Conservation (phyloP, 2,797 vertebrate genomes). For the Harpagifer antarcticus region DNA sequence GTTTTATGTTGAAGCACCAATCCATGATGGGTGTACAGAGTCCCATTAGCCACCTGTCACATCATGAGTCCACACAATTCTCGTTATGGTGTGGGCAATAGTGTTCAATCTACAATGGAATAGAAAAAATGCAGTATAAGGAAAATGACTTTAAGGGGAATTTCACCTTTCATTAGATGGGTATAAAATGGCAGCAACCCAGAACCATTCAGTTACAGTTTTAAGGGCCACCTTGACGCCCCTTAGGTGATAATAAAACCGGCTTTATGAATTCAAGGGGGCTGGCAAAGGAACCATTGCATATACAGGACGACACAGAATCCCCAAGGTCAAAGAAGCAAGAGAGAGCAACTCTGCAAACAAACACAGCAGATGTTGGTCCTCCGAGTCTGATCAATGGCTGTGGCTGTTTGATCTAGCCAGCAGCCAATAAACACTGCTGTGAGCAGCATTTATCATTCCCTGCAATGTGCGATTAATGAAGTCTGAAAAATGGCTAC, state of each 20-base stretch:
- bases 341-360: conserved; percentile 45
- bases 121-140: conserved; percentile 24
- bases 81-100: conserved; percentile 41
- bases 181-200: not conserved
- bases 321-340: conserved; percentile 50
- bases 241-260: conserved; percentile 33
- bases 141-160: conserved; percentile 17
- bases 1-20: conserved; percentile 51
- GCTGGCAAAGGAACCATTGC: conserved; percentile 26
- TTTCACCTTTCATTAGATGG: conserved; percentile 28
- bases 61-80: conserved; percentile 35
- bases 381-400: conserved; percentile 61
- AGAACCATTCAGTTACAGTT: conserved; percentile 6
- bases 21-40: conserved; percentile 38
- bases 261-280: conserved; percentile 14
- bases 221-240: conserved; percentile 20
- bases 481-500: conserved; percentile 64
- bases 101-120: conserved; percentile 25
- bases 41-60: conserved; percentile 75
- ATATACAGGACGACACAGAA: conserved; percentile 15
- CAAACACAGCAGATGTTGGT: conserved; percentile 51
- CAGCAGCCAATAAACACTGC: conserved; percentile 46
- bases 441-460: conserved; percentile 55
- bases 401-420: conserved; percentile 43
- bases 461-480: conserved; percentile 64